Conservation (phyloP, 2,888 invertebrate species). For the Girardia tigrina region DNA sequence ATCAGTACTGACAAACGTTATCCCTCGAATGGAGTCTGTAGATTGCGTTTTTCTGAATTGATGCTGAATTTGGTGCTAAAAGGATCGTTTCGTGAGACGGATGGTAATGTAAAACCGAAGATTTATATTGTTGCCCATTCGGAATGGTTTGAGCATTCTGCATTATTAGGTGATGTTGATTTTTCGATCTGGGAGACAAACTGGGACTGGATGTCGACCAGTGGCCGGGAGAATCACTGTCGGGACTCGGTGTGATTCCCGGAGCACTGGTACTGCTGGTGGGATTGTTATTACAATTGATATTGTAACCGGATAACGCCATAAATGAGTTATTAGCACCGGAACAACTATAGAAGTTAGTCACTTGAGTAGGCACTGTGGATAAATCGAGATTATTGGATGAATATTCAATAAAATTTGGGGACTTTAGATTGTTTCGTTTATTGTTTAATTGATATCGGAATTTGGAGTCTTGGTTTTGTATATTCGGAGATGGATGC, state of each 20-base stretch:
- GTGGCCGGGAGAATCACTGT: constrained; percentile 35
- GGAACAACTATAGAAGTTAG: not conserved
- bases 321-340: not conserved
- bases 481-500: not conserved
- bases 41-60: not conserved
- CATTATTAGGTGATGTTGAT: not conserved
- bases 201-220: constrained; percentile 33
- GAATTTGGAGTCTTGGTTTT: not conserved
- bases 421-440: constrained; percentile 3
- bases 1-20: constrained; percentile 3
- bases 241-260: constrained; percentile 25
- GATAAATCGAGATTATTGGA: not conserved
- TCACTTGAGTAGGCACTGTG: not conserved
- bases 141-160: not conserved
- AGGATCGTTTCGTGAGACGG: not conserved
- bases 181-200: constrained; percentile 25
- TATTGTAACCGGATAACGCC: constrained; percentile 6
- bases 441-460: not conserved
- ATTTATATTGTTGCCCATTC: not conserved
- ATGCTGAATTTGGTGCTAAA: not conserved
- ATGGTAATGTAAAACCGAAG: constrained; percentile 13
- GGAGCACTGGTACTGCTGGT: not conserved
- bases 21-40: constrained; percentile 1
- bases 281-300: not conserved
- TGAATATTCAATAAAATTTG: not conserved